These are phyloP conservation scores for Brachyhypopomus occidentalis DNA, from an alignment of 2,113 vertebrate species.

Conservation along the genomic window DNA sequence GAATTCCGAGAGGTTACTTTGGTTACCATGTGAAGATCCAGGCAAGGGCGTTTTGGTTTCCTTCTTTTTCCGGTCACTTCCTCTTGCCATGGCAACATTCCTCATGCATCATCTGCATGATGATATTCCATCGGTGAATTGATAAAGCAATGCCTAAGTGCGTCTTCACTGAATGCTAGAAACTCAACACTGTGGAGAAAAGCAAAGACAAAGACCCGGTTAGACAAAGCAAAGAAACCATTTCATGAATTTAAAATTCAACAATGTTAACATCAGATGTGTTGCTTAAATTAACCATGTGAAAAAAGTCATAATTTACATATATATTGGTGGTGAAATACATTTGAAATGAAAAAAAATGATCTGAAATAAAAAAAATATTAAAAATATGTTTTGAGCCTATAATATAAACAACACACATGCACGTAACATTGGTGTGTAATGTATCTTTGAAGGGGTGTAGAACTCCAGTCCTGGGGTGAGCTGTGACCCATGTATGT, in stretches of 20 bases:
- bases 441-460: constrained; percentile 58
- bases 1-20: constrained; percentile 80
- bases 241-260: constrained; percentile 14
- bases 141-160: constrained; percentile 72
- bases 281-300: constrained; percentile 8
- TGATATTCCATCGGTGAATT: constrained; percentile 69
- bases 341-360: constrained; percentile 15
- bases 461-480: constrained; percentile 50
- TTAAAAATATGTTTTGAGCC: constrained; percentile 17
- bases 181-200: constrained; percentile 80
- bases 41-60: constrained; percentile 57
- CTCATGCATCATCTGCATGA: constrained; percentile 66
- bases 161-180: constrained; percentile 75
- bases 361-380: constrained; percentile 12
- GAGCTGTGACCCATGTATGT: not conserved
- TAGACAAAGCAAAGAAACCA: constrained; percentile 30
- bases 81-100: constrained; percentile 68
- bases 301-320: constrained; percentile 3
- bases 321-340: constrained; percentile 10
- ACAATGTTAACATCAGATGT: constrained; percentile 9
- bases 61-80: constrained; percentile 66
- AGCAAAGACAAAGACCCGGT: constrained; percentile 69
- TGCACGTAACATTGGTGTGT: constrained; percentile 43
- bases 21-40: constrained; percentile 77
- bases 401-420: constrained; percentile 38